A percentile compares a stretch with the other conserved stretches of the same genome.
Conservation (phyloP, 2,888 invertebrate species). For the Lamproptera curius region DNA sequence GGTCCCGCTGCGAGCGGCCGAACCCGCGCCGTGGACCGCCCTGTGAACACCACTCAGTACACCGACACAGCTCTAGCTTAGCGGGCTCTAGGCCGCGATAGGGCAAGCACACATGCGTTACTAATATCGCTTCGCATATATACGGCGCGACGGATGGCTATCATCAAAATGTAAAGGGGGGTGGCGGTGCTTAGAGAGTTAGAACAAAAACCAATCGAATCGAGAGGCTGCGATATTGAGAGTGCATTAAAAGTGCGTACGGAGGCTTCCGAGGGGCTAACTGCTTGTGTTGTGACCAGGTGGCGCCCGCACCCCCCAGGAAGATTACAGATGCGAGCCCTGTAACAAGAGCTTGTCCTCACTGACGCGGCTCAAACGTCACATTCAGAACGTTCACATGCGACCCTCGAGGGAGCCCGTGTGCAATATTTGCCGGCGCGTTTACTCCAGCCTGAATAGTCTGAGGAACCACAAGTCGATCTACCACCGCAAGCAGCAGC, state of each 20-base stretch:
- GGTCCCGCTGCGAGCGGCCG: conserved; percentile 19
- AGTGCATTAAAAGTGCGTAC: conserved; percentile 76
- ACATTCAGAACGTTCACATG: conserved; percentile 95
- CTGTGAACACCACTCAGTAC: conserved; percentile 39
- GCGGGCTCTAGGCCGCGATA: conserved; percentile 48
- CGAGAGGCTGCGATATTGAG: conserved; percentile 71
- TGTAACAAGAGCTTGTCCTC: conserved; percentile 94
- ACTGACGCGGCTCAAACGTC: conserved; percentile 91
- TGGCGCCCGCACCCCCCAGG: conserved; percentile 86
- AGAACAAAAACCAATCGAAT: conserved; percentile 18
- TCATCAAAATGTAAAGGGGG: conserved; percentile 63
- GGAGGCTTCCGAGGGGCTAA: conserved; percentile 72
- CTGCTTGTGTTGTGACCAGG: conserved; percentile 81
- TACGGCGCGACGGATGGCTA: conserved; percentile 61
- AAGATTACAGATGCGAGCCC: conserved; percentile 94
- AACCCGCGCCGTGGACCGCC: conserved; percentile 40
- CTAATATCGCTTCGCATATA: conserved; percentile 68
- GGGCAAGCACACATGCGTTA: conserved; percentile 48
- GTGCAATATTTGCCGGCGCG: conserved; percentile 95
- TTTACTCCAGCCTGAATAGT: conserved; percentile 94
- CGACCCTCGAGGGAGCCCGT: conserved; percentile 93
- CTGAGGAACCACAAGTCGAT: conserved; percentile 95
- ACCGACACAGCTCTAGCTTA: conserved; percentile 56
- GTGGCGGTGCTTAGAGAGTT: conserved; percentile 71
- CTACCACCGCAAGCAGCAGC: conserved; percentile 92